A percentile compares a stretch with the other conserved stretches of the same genome.
Conservation (phyloP, 2,888 invertebrate species). For the Lasioglossum leucozonium region DNA sequence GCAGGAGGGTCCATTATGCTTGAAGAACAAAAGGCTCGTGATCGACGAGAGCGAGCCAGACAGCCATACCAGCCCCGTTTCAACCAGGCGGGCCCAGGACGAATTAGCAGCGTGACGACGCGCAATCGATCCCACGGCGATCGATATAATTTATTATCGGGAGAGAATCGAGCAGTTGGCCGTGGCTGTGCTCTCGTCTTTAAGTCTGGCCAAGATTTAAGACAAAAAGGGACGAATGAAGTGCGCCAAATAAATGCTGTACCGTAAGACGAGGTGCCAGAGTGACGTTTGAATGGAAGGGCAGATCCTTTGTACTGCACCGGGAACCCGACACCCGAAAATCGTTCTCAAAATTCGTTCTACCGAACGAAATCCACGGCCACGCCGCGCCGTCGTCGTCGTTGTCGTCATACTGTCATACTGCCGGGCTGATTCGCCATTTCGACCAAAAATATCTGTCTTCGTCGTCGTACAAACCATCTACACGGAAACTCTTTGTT, state of each 20-base stretch:
- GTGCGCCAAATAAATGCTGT: slow-evolving; percentile 76
- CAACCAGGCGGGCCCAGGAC: slow-evolving; percentile 17
- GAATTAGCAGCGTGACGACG: slow-evolving; percentile 25
- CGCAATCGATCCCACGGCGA: slow-evolving; percentile 43
- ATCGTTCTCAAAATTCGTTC: slow-evolving; percentile 83
- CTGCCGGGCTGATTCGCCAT: slow-evolving; percentile 33
- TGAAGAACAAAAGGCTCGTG: slow-evolving; percentile 45
- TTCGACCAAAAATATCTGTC: slow-evolving; percentile 18
- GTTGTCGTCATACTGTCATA: slow-evolving; percentile 30
- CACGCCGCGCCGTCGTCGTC: background rate
- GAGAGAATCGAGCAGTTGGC: slow-evolving; percentile 48
- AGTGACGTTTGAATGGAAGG: slow-evolving; percentile 84
- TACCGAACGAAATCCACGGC: slow-evolving; percentile 49
- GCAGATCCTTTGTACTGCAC: slow-evolving; percentile 77
- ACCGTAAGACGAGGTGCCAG: slow-evolving; percentile 83
- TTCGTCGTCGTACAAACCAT: background rate
- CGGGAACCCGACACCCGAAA: slow-evolving; percentile 83
- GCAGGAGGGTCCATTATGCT: slow-evolving; percentile 37
- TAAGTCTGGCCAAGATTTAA: slow-evolving; percentile 78
- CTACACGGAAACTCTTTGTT: background rate
- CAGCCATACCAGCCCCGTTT: slow-evolving; percentile 1
- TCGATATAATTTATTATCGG: slow-evolving; percentile 53
- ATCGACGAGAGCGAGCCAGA: slow-evolving; percentile 25
- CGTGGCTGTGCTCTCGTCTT: slow-evolving; percentile 71
- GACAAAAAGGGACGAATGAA: slow-evolving; percentile 77